Evolutionary conservation across 2,113 vertebrate genomes (phyloP).

Genomic region (Stigmatopora nigra): DNA sequence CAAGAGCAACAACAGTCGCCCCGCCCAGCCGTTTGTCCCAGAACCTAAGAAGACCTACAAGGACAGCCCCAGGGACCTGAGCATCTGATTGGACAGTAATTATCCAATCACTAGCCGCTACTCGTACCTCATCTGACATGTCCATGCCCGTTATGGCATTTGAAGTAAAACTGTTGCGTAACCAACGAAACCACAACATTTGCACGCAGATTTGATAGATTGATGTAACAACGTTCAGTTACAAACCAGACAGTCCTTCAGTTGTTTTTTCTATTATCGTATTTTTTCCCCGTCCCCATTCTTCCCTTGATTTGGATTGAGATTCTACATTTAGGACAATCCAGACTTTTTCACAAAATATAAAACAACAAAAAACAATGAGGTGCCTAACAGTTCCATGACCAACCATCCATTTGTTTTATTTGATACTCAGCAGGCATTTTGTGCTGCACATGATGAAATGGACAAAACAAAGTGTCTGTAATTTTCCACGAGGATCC

Average conservation of each 20-base stretch:
- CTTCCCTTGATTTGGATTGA: conserved; percentile 45
- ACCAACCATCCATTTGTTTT: conserved; percentile 48
- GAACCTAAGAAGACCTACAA: conserved; percentile 85
- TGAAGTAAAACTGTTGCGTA: conserved; percentile 35
- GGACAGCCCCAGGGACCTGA: conserved; percentile 93
- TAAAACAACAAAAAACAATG: conserved; percentile 70
- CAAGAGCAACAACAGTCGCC: conserved; percentile 61
- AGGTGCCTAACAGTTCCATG: conserved; percentile 79
- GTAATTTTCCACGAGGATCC: conserved; percentile 64
- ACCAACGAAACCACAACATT: conserved; percentile 11
- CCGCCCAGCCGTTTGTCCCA: conserved; percentile 52
- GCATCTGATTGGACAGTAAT: conserved; percentile 78
- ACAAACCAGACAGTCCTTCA: conserved; percentile 58
- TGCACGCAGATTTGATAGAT: conserved; percentile 31
- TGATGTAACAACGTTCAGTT: conserved; percentile 54
- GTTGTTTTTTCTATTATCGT: conserved; percentile 34
- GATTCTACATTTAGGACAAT: conserved; percentile 62
- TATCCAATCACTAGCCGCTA: conserved; percentile 26
- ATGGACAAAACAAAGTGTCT: conserved; percentile 46
- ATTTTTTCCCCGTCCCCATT: conserved; percentile 26
- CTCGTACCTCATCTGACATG: conserved; percentile 46
- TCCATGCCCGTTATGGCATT: conserved; percentile 39
- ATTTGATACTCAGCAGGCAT: conserved; percentile 57
- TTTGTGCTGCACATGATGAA: conserved; percentile 52
- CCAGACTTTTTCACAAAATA: conserved; percentile 69